A percentile compares a stretch with the other conserved stretches of the same genome.
Evolutionary conservation across 2,113 vertebrate species (phyloP).

Genomic region (Anseranas semipalmata): DNA sequence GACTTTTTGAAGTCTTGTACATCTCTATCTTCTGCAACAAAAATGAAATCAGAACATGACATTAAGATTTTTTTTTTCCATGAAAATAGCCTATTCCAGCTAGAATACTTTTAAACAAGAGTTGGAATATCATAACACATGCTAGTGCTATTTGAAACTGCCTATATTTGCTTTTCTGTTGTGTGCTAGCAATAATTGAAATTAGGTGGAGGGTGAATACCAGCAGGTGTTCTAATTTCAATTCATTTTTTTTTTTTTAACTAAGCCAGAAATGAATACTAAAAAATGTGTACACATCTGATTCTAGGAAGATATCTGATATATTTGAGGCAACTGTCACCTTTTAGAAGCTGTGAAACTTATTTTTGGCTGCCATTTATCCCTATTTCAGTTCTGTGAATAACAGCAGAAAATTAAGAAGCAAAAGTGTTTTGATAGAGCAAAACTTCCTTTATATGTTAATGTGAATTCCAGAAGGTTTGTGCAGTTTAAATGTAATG

Average conservation of each 20-base stretch:
- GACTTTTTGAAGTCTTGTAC: neutral
- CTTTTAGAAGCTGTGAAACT: neutral
- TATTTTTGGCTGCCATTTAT: neutral
- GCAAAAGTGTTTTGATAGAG: neutral
- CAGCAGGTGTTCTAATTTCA: neutral
- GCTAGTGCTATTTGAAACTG: neutral
- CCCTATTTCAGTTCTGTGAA: neutral
- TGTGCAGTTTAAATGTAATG: neutral
- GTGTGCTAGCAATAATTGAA: constrained; percentile 3
- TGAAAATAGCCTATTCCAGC: constrained; percentile 18
- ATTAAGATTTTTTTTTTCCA: neutral
- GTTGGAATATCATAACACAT: neutral
- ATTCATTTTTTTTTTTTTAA: neutral
- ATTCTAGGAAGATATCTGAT: neutral
- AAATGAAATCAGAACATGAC: constrained; percentile 19
- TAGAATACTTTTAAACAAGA: neutral
- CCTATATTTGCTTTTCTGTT: constrained; percentile 23
- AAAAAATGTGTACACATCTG: neutral
- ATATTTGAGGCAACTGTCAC: neutral
- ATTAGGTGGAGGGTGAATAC: constrained; percentile 21
- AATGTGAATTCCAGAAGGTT: constrained; percentile 39
- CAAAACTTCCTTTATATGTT: constrained; percentile 29
- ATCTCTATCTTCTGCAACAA: neutral
- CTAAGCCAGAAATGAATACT: neutral
- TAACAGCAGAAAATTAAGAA: constrained; percentile 4